Evolutionary conservation across 1,140 invertebrate genomes (phyloP).

Genomic region (Hyles euphorbiae): DNA sequence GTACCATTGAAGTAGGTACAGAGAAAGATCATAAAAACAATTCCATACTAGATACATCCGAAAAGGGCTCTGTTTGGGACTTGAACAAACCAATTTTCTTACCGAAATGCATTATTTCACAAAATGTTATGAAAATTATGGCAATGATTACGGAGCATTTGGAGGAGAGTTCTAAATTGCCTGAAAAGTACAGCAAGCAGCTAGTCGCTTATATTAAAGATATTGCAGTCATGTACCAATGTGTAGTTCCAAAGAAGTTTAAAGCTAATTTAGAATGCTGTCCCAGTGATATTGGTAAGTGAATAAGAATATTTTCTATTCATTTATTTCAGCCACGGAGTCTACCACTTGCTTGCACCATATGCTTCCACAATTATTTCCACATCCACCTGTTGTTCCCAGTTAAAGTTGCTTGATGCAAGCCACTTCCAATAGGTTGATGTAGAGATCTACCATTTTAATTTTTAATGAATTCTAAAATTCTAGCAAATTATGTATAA

Average conservation of each 20-base stretch:
- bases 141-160: slow-evolving; percentile 58
- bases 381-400: too few relatives aligned
- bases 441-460: too few relatives aligned
- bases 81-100: slow-evolving; percentile 56
- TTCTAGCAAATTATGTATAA: too few relatives aligned
- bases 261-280: slow-evolving; percentile 59
- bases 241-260: slow-evolving; percentile 60
- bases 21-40: slow-evolving; percentile 35
- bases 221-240: slow-evolving; percentile 66
- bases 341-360: too few relatives aligned
- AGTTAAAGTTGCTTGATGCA: too few relatives aligned
- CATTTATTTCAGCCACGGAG: too few relatives aligned
- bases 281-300: slow-evolving; percentile 66
- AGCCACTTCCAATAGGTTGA: too few relatives aligned
- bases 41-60: slow-evolving; percentile 45
- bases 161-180: slow-evolving; percentile 56
- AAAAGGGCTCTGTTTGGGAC: slow-evolving; percentile 43
- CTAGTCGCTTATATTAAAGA: slow-evolving; percentile 58
- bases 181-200: slow-evolving; percentile 50
- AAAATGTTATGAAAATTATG: slow-evolving; percentile 61
- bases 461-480: too few relatives aligned
- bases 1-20: slow-evolving; percentile 44
- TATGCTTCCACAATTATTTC: too few relatives aligned
- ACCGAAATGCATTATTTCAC: slow-evolving; percentile 60
- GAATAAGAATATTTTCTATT: slow-evolving; percentile 4